Base-by-base conservation (phyloP, 2,888 invertebrate genomes). In the Chrysolina americana region DNA sequence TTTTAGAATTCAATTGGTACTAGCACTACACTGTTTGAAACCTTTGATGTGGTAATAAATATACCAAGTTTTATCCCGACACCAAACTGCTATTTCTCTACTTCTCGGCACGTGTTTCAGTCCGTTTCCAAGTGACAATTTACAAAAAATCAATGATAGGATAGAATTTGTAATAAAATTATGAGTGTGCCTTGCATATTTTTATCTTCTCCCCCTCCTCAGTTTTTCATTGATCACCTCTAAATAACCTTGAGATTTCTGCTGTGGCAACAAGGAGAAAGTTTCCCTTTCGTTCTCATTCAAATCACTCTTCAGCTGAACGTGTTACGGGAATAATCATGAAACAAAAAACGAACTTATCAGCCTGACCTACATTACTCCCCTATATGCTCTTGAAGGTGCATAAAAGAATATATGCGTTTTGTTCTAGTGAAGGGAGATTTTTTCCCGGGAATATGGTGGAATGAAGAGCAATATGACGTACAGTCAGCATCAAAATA, bases 301-400 rank as follows among this genome's bases (percentile, higher is more conserved):
- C n/a, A 59, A 59, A 59, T 59, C 8, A 59, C 36, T 59, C 10
- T 36, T 59, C 59, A 17, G 59, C 15, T 36, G 59, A 59, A 59
- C 59, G 59, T 59, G 59, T 65, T 48, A 47, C 21, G 65, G 13
- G 65, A 48, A 47, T 65, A 63, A 23, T 68, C 63, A 73, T 71
- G 41, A 68, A 66, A 74, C 71, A 74, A 74, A 76, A 71, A 71
- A 71, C 65, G 48, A 65, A 44, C 70, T 69, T 70, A 68, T 68
- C 23, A 23, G 68, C 77, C 77, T 79, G 79, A 79, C 79, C 79
- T 79, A 79, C 74, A 79, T 79, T 73, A 73, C 73, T 77, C 76
- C 77, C 76, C 68, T 73, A 69, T 48, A 28, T 47, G 62, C 72
- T 66, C 70, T 75, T 75, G 48, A 70, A 77, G 75, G 65, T 76